Evolutionary conservation across 2,797 vertebrate genomes (phyloP), one percentile per base, ranked within the genome.

Genomic region (Brachymystax lenok): DNA sequence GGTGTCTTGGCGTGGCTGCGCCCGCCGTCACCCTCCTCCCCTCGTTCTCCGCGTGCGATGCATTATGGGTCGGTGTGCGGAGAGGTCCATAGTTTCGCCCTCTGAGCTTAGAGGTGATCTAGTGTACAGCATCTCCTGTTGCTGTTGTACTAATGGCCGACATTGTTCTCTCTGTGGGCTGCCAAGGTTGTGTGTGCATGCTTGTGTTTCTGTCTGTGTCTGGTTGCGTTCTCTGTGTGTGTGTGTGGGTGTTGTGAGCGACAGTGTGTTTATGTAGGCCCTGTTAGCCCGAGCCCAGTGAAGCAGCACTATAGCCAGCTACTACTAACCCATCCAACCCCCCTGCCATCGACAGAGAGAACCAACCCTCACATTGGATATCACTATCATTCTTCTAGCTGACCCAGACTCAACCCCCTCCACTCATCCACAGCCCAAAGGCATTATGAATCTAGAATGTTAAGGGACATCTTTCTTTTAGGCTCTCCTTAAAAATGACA

Each of bases 1-100:
- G 75, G n/a, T 85, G 71, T 81, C 79, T 63, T 63, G 13, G 67
- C 76, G 68, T 74, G 84, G 76, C 74, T 78, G 81, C 82, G 69
- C 69, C 70, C 13, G 69, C 77, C 30, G 19, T 35, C 69, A 71
- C 21, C 21, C 33, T 16, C 16, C 28, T 30, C 17, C 33, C 19
- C 30, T n/a, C 19, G 13, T 27, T 66, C 28, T 3, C 4, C 2
- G 28, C 30, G 64, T 61, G 28, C 24, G 24, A 24, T 24, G 24
- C 27, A 30, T 64, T 64, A 12, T 64, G 24, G 24, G 24, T 24
- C 24, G 24, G 27, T 66, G 4, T 28, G 13, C 35, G 64, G 3
- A 30, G 27, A 66, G 64, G 64, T 5, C 30, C 64, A 67, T 30
- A 3, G 64, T 67, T 6, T 30, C 19, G 59, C 64, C 27, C 14